These are phyloP conservation scores for Linepithema humile DNA, from an alignment of 1,140 invertebrate species.

Conservation along the genomic window DNA sequence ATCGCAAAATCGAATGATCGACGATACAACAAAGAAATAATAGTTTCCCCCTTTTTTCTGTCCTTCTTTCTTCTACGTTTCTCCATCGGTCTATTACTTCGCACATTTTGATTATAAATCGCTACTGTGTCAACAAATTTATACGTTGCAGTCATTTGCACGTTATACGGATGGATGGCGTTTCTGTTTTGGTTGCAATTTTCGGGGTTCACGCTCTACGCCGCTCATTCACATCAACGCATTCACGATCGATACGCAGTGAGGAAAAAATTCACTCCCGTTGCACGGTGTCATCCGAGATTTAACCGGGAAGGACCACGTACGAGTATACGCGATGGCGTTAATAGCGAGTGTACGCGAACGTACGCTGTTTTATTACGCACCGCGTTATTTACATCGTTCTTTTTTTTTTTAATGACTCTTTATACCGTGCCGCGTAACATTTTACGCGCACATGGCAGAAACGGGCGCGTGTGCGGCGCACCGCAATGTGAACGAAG, in stretches of 20 bases:
- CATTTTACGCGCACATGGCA: not conserved
- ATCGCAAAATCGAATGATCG: slow-evolving; percentile 42
- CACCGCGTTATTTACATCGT: slow-evolving; percentile 13
- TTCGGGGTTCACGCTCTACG: slow-evolving; percentile 1
- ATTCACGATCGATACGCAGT: slow-evolving; percentile 13
- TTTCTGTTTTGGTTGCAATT: slow-evolving; percentile 14
- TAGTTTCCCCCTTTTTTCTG: no score
- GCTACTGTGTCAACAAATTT: not conserved
- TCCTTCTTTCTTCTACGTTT: not conserved
- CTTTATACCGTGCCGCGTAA: not conserved
- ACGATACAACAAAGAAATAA: slow-evolving; percentile 20
- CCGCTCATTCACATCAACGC: slow-evolving; percentile 1
- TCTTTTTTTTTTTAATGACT: not conserved
- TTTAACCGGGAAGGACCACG: not conserved
- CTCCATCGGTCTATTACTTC: not conserved
- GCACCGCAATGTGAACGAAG: slow-evolving; percentile 24
- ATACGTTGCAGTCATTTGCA: not conserved
- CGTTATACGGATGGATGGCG: not conserved
- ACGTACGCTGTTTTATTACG: slow-evolving; percentile 6
- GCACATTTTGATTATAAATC: not conserved
- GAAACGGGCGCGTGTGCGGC: not conserved
- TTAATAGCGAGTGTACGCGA: not conserved
- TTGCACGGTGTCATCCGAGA: slow-evolving; percentile 5
- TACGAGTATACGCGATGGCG: not conserved
- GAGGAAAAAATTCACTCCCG: slow-evolving; percentile 14